These are phyloP conservation scores for Mantis religiosa DNA, from an alignment of 2,888 invertebrate species.

Conservation along the genomic window DNA sequence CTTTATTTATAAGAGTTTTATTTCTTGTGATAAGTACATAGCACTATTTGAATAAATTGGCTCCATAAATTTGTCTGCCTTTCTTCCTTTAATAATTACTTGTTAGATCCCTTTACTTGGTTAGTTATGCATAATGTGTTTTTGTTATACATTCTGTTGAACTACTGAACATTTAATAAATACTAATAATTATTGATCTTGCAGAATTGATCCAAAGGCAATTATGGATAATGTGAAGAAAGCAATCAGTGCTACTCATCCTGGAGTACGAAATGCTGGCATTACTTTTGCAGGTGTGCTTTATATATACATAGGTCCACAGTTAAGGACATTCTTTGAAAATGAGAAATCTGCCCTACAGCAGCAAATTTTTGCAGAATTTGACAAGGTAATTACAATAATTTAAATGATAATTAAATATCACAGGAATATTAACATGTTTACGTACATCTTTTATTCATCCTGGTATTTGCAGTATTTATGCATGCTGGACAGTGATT, in stretches of 20 bases:
- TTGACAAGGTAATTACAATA: slow-evolving; percentile 59
- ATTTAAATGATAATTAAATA: background rate
- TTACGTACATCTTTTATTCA: too few relatives aligned
- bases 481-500: too few relatives aligned
- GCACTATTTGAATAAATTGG: too few relatives aligned
- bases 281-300: slow-evolving; percentile 71
- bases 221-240: slow-evolving; percentile 77
- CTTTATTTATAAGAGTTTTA: too few relatives aligned
- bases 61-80: too few relatives aligned
- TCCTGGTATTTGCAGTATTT: too few relatives aligned
- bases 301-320: slow-evolving; percentile 76
- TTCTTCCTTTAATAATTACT: too few relatives aligned
- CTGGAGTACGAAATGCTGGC: slow-evolving; percentile 73
- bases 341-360: slow-evolving; percentile 79
- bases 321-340: slow-evolving; percentile 74
- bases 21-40: too few relatives aligned
- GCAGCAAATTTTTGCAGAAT: slow-evolving; percentile 80
- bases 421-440: background rate
- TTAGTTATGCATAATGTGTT: too few relatives aligned
- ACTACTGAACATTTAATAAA: too few relatives aligned
- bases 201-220: slow-evolving; percentile 63
- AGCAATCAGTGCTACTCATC: slow-evolving; percentile 79
- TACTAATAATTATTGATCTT: slow-evolving; percentile 25
- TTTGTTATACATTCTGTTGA: too few relatives aligned
- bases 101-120: too few relatives aligned